Percentiles rank a stretch among this genome's conserved stretches.
phyloP scores from a whole-genome alignment of 1,140 invertebrate species.

The Latrodectus geometricus region DNA sequence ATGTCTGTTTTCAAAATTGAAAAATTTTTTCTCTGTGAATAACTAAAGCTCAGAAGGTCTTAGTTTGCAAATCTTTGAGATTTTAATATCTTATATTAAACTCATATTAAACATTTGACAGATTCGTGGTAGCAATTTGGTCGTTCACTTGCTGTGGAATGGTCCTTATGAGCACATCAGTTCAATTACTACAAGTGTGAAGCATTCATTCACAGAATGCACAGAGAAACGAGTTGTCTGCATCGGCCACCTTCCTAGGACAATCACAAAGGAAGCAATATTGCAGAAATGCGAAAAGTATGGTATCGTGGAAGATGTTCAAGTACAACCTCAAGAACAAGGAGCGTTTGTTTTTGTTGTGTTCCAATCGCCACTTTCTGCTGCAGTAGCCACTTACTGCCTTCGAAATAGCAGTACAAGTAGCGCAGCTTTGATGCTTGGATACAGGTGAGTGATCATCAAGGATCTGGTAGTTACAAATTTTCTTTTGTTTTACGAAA shows the following conservation, averaged over 20 bases:
- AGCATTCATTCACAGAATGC: constrained; percentile 32
- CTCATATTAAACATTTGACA: not conserved
- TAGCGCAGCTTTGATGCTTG: constrained; percentile 50
- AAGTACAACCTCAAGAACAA: constrained; percentile 41
- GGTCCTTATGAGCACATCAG: constrained; percentile 42
- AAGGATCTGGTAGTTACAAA: no score
- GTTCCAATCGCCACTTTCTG: constrained; percentile 14
- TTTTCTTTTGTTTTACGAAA: no score
- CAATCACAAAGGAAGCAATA: constrained; percentile 12
- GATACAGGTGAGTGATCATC: constrained; percentile 11
- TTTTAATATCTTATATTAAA: no score
- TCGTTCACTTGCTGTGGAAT: constrained; percentile 44
- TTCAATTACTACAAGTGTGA: constrained; percentile 2
- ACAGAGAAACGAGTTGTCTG: constrained; percentile 43
- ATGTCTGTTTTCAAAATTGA: no score
- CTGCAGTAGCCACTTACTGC: constrained; percentile 40
- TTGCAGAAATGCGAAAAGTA: constrained; percentile 9
- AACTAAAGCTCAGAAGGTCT: no score
- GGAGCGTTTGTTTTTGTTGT: constrained; percentile 45
- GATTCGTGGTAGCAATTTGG: constrained; percentile 36
- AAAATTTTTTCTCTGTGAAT: no score
- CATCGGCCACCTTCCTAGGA: constrained; percentile 15
- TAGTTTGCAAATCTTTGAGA: no score
- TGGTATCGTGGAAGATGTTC: constrained; percentile 21
- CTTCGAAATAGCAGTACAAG: constrained; percentile 27